Evolutionary conservation across 2,888 invertebrate genomes (phyloP), one percentile per base, ranked within the genome.

Genomic region (Melieria picta): DNA sequence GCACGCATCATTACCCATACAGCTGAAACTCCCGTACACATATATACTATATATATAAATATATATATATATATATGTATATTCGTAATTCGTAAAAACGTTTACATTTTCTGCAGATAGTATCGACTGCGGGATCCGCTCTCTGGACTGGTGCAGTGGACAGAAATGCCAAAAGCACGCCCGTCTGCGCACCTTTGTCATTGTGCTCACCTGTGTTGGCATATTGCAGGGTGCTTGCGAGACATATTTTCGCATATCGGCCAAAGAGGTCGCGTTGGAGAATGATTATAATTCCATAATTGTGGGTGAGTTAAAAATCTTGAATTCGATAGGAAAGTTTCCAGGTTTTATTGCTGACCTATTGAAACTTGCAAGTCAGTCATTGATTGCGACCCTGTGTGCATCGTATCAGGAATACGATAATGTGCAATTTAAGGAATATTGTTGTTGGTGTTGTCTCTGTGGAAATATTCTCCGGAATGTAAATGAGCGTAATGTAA

Each of bases 241-340:
- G 72, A 84, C 86, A 16, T 90, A 89, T 77, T 89, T 89, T 79
- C 84, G 87, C 13, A 86, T 88, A 68, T 89, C 89, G n/a, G 86
- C 88, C 4, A 85, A 88, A 60, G 83, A 88, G 76, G 89, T 89
- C 72, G 86, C 88, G 58, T 75, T 84, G 48, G 87, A 88, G 79
- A 88, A 87, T 77, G 84, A 83, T 72, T 88, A 88, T 78, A 80
- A 88, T 74, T 80, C 85, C 56, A 78, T 84, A 69, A 74, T 86
- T 60, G 83, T 88, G 72, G 88, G 89, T 89, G 85, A 85, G 87
- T 84, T 30, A 30, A 30, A 30, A 30, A 30, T 30, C 30, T 30
- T 30, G 30, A 30, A 2, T 30, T 30, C 30, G 30, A 30, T 30
- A 30, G 30, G 30, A 30, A 30, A 30, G 30, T 30, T 30, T 30